Conservation (phyloP, 2,113 vertebrate species). For the Ursus arctos region DNA sequence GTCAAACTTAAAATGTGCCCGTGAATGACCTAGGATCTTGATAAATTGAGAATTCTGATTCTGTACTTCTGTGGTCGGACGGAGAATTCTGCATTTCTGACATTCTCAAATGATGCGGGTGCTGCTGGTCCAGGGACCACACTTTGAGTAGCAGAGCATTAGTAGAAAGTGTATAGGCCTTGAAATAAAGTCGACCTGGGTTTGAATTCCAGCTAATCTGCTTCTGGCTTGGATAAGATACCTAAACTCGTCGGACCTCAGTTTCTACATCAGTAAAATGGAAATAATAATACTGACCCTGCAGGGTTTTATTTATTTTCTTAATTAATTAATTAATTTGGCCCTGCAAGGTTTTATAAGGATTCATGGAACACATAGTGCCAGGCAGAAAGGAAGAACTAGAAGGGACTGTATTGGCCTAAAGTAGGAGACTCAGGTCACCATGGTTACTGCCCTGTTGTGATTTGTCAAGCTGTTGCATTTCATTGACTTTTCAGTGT, state of each 20-base stretch:
- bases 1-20: background rate
- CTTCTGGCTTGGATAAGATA: background rate
- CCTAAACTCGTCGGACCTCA: background rate
- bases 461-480: background rate
- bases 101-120: background rate
- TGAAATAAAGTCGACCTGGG: background rate
- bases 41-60: background rate
- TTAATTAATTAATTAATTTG: background rate
- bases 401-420: background rate
- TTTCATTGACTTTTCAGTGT: slow-evolving; percentile 34
- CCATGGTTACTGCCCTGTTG: background rate
- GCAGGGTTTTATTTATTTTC: background rate
- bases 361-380: background rate
- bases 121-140: background rate
- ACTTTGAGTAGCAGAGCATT: background rate
- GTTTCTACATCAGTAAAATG: slow-evolving; percentile 25
- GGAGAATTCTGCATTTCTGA: slow-evolving; percentile 2
- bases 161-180: background rate
- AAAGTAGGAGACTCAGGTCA: background rate
- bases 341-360: background rate
- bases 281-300: background rate
- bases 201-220: background rate
- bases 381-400: background rate
- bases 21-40: background rate
- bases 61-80: background rate